Percentiles rank a stretch among this genome's conserved stretches.
These are phyloP conservation scores for Balaeniceps rex DNA, from an alignment of 2,113 vertebrate genomes.

Conservation along the genomic window DNA sequence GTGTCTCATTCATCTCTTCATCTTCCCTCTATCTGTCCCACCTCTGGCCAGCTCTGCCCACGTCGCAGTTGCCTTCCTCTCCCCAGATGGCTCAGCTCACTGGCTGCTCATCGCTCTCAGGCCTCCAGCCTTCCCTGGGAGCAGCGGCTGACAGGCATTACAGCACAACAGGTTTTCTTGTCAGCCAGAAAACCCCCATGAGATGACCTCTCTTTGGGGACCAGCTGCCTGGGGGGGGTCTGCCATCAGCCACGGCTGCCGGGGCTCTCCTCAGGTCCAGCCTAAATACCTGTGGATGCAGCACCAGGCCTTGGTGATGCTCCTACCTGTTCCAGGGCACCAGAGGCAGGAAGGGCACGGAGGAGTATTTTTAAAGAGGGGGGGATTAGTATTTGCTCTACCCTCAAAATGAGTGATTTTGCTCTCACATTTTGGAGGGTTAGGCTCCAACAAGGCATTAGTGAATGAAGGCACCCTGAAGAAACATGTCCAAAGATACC, in stretches of 20 bases:
- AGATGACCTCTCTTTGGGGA: background rate
- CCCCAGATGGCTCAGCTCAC: background rate
- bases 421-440: background rate
- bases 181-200: background rate
- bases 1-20: background rate
- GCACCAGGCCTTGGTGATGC: background rate
- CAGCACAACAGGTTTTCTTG: background rate
- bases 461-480: background rate
- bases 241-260: background rate
- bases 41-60: background rate
- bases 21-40: background rate
- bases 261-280: background rate
- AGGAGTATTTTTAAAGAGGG: background rate
- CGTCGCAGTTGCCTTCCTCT: fast-evolving
- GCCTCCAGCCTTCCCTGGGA: background rate
- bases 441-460: background rate
- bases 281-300: background rate
- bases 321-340: background rate
- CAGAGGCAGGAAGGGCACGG: background rate
- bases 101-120: background rate
- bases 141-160: background rate
- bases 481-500: background rate
- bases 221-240: background rate
- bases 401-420: background rate
- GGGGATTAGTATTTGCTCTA: background rate